Percentiles rank a stretch among this genome's conserved stretches.
Conservation (phyloP, 2,113 vertebrate species). For the Elephantulus edwardii region DNA sequence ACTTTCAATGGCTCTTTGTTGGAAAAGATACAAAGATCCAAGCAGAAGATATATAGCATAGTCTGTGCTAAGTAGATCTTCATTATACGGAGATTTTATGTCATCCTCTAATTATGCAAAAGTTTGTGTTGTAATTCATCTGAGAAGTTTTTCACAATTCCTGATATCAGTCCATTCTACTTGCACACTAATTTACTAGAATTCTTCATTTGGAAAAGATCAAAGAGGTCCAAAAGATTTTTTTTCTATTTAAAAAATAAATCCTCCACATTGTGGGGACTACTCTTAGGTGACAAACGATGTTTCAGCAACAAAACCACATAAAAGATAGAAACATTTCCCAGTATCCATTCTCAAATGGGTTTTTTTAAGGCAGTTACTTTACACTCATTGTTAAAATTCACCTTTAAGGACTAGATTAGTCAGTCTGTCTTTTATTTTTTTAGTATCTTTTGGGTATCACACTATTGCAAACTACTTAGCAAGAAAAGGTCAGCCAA, state of each 20-base stretch:
- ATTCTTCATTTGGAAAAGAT: constrained; percentile 45
- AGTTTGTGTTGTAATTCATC: constrained; percentile 5
- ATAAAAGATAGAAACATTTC: constrained; percentile 52
- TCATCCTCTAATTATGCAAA: constrained; percentile 32
- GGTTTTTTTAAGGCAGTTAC: constrained; percentile 29
- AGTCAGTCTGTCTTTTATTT: neutral
- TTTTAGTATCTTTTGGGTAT: constrained; percentile 40
- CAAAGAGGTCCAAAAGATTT: constrained; percentile 9
- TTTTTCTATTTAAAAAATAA: neutral
- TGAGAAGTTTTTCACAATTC: constrained; percentile 20
- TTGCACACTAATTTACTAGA: constrained; percentile 50
- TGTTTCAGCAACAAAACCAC: constrained; percentile 34
- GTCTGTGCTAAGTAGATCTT: constrained; percentile 3
- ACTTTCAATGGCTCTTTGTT: constrained; percentile 37
- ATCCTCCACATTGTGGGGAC: neutral
- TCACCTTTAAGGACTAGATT: constrained; percentile 37
- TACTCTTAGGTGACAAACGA: constrained; percentile 29
- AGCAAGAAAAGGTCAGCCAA: constrained; percentile 50
- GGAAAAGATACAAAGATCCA: constrained; percentile 25
- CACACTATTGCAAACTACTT: constrained; percentile 45
- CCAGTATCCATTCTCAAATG: neutral
- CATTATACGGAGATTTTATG: constrained; percentile 16
- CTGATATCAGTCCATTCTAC: neutral
- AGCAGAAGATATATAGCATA: neutral
- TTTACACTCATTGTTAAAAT: constrained; percentile 54